These are phyloP conservation scores for Setophaga petechia DNA, from an alignment of 2,113 vertebrate species.

Conservation along the genomic window DNA sequence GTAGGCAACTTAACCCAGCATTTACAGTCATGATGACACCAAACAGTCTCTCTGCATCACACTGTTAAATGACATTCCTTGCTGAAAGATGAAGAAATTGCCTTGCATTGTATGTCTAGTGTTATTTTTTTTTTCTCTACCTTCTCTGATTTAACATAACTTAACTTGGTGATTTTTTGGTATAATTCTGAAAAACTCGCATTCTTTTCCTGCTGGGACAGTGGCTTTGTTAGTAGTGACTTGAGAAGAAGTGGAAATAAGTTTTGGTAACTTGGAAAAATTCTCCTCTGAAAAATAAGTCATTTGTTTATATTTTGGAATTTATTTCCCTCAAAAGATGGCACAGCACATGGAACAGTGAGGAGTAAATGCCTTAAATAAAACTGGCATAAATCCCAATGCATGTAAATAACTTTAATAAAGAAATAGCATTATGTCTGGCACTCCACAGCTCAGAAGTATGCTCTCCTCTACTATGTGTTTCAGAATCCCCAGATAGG, in stretches of 20 bases:
- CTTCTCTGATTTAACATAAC: neutral
- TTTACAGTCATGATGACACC: neutral
- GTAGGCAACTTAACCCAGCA: neutral
- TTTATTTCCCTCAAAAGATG: neutral
- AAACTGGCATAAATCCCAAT: neutral
- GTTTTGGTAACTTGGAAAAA: neutral
- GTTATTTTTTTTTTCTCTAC: neutral
- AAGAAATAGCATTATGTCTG: neutral
- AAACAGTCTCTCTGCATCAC: neutral
- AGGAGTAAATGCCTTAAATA: neutral
- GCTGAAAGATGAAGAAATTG: neutral
- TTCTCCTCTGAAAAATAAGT: neutral
- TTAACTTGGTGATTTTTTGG: rapidly evolving
- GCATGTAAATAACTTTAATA: neutral
- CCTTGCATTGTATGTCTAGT: neutral
- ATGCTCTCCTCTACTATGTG: neutral
- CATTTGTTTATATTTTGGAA: neutral
- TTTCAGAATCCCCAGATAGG: neutral
- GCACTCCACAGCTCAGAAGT: neutral
- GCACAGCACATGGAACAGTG: neutral
- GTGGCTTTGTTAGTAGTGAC: neutral
- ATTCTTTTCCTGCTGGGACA: neutral
- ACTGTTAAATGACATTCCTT: neutral
- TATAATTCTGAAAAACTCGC: neutral
- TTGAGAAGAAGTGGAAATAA: neutral